Conservation (phyloP, 2,888 invertebrate species). For the Tinea trinotella region DNA sequence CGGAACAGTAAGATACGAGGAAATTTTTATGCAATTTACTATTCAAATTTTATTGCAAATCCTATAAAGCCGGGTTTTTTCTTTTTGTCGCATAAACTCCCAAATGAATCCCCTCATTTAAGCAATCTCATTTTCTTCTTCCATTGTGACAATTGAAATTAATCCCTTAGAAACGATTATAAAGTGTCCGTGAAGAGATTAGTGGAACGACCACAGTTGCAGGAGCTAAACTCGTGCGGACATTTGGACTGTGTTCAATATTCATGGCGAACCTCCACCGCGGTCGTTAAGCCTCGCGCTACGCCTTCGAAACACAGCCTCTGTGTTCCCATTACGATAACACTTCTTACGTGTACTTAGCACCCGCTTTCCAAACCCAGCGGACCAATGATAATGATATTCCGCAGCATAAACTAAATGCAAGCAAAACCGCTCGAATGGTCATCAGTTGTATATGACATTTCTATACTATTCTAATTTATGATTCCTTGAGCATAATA, state of each 20-base stretch:
- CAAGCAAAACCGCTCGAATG: constrained; percentile 1
- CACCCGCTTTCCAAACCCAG: constrained; percentile 26
- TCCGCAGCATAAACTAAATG: constrained; percentile 24
- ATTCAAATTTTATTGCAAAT: not conserved
- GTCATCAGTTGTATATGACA: no score
- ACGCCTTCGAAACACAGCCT: constrained; percentile 13
- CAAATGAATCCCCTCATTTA: not conserved
- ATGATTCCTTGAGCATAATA: no score
- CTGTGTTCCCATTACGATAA: constrained; percentile 29
- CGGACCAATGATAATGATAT: constrained; percentile 35
- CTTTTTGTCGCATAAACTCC: not conserved
- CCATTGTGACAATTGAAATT: not conserved
- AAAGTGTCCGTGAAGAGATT: constrained; percentile 8
- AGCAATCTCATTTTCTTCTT: constrained; percentile 12
- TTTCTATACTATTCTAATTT: no score
- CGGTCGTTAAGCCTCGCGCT: constrained; percentile 19
- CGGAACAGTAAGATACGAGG: not conserved
- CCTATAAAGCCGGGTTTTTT: not conserved
- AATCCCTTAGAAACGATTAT: constrained; percentile 13
- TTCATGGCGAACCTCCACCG: constrained; percentile 31
- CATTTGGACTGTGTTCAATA: constrained; percentile 35
- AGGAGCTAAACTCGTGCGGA: constrained; percentile 4
- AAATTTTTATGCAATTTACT: not conserved
- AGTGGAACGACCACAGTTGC: constrained; percentile 1
- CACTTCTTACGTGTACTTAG: constrained; percentile 36